Evolutionary conservation across 2,888 invertebrate genomes (phyloP).

Genomic region (Stratiomys singularior): DNA sequence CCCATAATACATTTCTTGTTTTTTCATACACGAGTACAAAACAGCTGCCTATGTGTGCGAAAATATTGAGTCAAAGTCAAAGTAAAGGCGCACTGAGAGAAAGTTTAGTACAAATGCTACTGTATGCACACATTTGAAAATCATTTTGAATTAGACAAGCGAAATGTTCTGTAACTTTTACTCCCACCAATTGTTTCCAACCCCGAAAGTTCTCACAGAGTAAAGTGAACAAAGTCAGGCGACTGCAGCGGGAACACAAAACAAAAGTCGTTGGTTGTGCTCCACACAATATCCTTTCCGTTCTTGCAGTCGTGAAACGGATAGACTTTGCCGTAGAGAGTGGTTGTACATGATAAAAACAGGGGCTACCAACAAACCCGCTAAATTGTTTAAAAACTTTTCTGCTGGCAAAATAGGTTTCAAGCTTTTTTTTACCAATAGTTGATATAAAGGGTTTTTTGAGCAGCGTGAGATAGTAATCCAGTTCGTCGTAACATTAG

Average conservation of each 20-base stretch:
- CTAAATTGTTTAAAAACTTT: conserved; percentile 43
- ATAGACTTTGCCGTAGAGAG: not conserved
- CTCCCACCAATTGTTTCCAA: not conserved
- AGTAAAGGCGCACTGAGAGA: not conserved
- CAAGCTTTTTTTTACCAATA: not conserved
- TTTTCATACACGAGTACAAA: too few relatives aligned
- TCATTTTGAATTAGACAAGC: conserved; percentile 14
- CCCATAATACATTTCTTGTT: too few relatives aligned
- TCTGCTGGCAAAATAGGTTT: conserved; percentile 4
- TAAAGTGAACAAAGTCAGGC: not conserved
- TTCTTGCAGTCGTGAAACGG: not conserved
- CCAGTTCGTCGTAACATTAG: not conserved
- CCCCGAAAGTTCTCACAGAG: not conserved
- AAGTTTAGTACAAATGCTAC: not conserved
- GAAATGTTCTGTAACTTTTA: conserved; percentile 21
- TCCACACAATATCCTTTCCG: conserved; percentile 29
- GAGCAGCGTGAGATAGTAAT: not conserved
- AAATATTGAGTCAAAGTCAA: not conserved
- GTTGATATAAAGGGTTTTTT: conserved; percentile 31
- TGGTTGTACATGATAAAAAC: conserved; percentile 26
- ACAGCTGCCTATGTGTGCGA: too few relatives aligned
- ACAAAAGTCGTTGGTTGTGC: conserved; percentile 17
- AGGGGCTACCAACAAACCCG: conserved; percentile 33
- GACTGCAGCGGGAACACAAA: conserved; percentile 4
- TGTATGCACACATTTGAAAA: conserved; percentile 9